These are phyloP conservation scores for Pentalonia nigronervosa DNA, from an alignment of 1,140 invertebrate genomes.

Conservation along the genomic window DNA sequence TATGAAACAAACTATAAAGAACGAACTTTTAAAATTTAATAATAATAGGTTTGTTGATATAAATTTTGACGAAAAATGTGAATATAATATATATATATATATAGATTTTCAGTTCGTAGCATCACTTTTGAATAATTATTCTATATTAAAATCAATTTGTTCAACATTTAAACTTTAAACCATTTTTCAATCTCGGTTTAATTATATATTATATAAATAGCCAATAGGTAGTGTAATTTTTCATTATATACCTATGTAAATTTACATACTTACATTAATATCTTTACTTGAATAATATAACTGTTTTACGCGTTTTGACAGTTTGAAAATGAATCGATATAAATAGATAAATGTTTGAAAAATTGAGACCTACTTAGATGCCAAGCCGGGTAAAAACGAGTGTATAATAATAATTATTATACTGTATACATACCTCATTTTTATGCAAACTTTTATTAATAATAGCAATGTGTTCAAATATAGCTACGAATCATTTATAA, in stretches of 20 bases:
- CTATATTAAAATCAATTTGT: background rate
- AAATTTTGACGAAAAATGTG: background rate
- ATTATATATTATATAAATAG: background rate
- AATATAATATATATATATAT: background rate
- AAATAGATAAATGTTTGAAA: slow-evolving; percentile 9
- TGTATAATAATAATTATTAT: slow-evolving; percentile 1
- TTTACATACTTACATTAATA: background rate
- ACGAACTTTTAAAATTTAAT: background rate
- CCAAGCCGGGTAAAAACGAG: background rate
- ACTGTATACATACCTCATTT: background rate
- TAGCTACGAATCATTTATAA: background rate
- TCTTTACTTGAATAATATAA: background rate
- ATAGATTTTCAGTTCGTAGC: background rate
- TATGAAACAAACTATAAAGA: background rate
- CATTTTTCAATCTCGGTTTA: background rate
- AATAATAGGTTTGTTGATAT: background rate
- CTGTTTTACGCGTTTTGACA: background rate
- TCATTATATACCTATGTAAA: background rate
- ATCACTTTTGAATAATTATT: background rate
- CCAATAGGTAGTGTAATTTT: background rate
- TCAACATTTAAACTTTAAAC: background rate
- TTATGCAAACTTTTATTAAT: slow-evolving; percentile 9
- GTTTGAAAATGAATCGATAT: background rate
- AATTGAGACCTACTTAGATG: background rate
- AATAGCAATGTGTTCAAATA: background rate